phyloP scores from a whole-genome alignment of 2,113 vertebrate species.

The Helogale parvula region DNA sequence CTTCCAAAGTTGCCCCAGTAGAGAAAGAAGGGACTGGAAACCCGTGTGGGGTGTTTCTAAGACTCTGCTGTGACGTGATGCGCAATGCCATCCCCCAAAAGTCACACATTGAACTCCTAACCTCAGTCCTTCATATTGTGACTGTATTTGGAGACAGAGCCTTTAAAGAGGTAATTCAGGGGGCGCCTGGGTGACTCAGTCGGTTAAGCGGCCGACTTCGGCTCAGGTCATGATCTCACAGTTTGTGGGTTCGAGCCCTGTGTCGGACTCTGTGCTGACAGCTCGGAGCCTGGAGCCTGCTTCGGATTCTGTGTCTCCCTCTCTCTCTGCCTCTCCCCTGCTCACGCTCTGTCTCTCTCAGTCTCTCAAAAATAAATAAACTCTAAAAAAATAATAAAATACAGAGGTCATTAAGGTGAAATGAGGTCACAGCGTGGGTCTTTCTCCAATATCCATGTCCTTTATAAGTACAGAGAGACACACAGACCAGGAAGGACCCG shows the following conservation, averaged over 20 bases:
- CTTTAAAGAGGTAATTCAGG: neutral
- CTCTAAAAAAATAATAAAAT: too few relatives aligned
- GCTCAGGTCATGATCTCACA: too few relatives aligned
- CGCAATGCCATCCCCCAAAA: neutral
- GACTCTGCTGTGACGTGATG: neutral
- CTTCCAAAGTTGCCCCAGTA: neutral
- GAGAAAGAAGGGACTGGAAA: neutral
- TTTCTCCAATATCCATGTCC: neutral
- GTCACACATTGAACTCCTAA: neutral
- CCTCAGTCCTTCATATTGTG: neutral
- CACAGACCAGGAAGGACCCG: too few relatives aligned
- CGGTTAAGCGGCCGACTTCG: too few relatives aligned
- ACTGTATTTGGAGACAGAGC: neutral
- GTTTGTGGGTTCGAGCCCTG: too few relatives aligned
- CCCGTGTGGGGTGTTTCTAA: neutral
- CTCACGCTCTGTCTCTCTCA: too few relatives aligned
- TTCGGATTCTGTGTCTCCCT: too few relatives aligned
- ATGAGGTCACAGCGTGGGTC: rapidly evolving
- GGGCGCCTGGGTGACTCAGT: too few relatives aligned
- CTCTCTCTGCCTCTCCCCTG: too few relatives aligned
- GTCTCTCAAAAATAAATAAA: too few relatives aligned
- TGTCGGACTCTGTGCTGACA: too few relatives aligned
- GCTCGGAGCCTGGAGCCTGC: too few relatives aligned
- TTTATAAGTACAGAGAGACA: neutral
- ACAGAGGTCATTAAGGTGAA: neutral